Evolutionary conservation across 92 coral and sea anemone species (phyloP), one percentile per base, ranked within the genome.

Genomic region (Meandrina meandrites): DNA sequence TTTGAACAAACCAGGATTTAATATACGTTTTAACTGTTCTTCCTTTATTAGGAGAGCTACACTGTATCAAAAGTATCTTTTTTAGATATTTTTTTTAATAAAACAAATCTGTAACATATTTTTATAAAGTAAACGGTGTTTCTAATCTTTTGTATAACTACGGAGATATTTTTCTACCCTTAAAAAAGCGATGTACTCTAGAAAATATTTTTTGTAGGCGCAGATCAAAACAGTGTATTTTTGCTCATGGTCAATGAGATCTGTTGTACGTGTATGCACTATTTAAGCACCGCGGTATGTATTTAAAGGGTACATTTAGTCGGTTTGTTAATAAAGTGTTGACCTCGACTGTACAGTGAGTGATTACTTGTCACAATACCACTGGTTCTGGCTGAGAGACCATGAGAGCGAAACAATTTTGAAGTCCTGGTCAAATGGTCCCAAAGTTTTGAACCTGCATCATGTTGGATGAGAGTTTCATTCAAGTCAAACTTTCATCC

Each of bases 231-330:
- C 73, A 30, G 51, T 85, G 75, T 48, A 37, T 75, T 75, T 85
- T 85, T 28, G 31, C 8, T 47, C 81, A 31, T 28, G 28, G 32
- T 31, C 62, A 42, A 34, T 74, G 75, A 47, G 81, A 64, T 45
- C 88, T 71, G 51, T 60, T 40, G 60, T 75, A 58, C 73, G 57
- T 84, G 70, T 77, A 76, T 45, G 79, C 68, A 83, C 86, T 83
- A 83, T 83, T 83, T 83, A 83, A 47, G 88, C 83, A 76, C 88
- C 19, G 69, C 67, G 40, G 60, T 76, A 62, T 85, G 77, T 85
- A 85, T 85, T 85, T 85, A 85, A 85, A 85, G 76, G 88, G 83
- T 85, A 77, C 82, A 77, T 77, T 58, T 85, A 85, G 88, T 85
- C 75, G 64, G 51, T 77, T 42, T 76, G 82, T 85, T n/a, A 84